Evolutionary conservation across 1,140 invertebrate genomes (phyloP).

Genomic region (Ostrea edulis): DNA sequence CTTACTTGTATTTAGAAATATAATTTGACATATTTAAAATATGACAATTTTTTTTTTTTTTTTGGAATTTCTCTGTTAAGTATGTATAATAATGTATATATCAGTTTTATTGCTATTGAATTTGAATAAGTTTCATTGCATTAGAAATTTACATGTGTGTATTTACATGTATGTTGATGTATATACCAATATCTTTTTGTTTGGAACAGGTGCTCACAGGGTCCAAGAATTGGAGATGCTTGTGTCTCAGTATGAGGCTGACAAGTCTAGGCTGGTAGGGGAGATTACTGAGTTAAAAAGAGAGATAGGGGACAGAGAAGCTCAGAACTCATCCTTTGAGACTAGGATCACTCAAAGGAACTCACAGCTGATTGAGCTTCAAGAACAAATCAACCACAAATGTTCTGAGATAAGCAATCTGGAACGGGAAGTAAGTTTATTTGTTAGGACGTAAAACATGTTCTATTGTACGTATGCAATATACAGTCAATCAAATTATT

Average conservation of each 20-base stretch:
- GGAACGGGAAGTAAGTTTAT: constrained; percentile 68
- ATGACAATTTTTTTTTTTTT: too few species aligned
- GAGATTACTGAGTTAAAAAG: constrained; percentile 62
- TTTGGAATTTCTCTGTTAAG: too few species aligned
- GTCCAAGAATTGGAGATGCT: constrained; percentile 68
- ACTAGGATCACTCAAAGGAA: constrained; percentile 71
- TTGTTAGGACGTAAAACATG: neutral
- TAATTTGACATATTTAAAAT: too few species aligned
- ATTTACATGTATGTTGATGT: too few species aligned
- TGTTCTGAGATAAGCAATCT: constrained; percentile 65
- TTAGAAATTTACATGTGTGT: too few species aligned
- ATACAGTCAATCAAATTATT: too few species aligned
- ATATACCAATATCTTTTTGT: too few species aligned
- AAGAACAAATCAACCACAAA: constrained; percentile 72
- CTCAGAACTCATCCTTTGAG: constrained; percentile 66
- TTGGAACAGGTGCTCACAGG: constrained; percentile 60
- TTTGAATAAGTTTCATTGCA: too few species aligned
- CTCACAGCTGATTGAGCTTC: constrained; percentile 72
- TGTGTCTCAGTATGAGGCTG: constrained; percentile 63
- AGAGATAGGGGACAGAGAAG: constrained; percentile 67
- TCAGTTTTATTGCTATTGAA: too few species aligned
- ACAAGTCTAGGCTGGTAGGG: constrained; percentile 59
- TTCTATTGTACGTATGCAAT: too few species aligned
- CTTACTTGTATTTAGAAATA: too few species aligned
- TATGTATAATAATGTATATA: too few species aligned